These are phyloP conservation scores for Saccopteryx leptura DNA, from an alignment of 2,113 vertebrate genomes.

Conservation along the genomic window DNA sequence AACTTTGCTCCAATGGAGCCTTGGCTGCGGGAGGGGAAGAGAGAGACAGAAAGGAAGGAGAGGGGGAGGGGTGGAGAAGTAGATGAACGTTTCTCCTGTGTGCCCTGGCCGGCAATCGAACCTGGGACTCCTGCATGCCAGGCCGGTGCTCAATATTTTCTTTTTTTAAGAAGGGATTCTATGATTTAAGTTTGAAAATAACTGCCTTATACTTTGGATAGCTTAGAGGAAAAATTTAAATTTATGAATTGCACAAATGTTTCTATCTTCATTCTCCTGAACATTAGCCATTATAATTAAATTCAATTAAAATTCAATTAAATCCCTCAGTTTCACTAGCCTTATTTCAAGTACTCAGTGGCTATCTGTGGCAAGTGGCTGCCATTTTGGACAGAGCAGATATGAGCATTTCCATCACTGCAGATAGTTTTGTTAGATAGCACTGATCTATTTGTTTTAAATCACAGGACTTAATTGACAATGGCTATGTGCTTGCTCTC, in stretches of 20 bases:
- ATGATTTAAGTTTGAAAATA: constrained; percentile 52
- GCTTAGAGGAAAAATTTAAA: background rate
- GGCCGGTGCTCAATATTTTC: background rate
- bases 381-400: background rate
- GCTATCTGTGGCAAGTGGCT: background rate
- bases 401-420: background rate
- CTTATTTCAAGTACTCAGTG: background rate
- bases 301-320: constrained; percentile 15
- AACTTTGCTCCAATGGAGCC: too few relatives aligned
- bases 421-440: background rate
- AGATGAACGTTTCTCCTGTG: too few relatives aligned
- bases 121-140: too few relatives aligned
- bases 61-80: too few relatives aligned
- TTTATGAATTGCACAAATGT: constrained; percentile 1
- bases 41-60: too few relatives aligned
- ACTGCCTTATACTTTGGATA: background rate
- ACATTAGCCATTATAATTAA: background rate
- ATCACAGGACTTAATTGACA: background rate
- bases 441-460: background rate
- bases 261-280: constrained; percentile 22
- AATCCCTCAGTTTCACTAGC: background rate
- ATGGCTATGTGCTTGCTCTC: background rate
- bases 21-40: too few relatives aligned
- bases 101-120: too few relatives aligned
- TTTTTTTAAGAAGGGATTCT: background rate